Evolutionary conservation across 2,113 vertebrate species (phyloP).

Genomic region (Rutilus rutilus): DNA sequence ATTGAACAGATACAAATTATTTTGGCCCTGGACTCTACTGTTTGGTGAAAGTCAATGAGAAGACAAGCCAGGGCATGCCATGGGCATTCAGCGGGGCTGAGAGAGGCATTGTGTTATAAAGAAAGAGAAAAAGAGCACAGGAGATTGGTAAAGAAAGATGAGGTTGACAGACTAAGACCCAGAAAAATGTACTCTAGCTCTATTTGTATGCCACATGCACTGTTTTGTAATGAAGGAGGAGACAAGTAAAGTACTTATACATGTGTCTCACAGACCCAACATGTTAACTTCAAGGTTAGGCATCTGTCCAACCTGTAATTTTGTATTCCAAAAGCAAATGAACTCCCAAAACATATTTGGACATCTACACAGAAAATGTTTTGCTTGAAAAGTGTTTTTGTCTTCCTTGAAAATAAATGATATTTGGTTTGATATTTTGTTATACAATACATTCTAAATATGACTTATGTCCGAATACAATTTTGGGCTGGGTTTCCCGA

Average conservation of each 20-base stretch:
- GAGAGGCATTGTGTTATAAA: conserved; percentile 45
- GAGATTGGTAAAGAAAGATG: conserved; percentile 56
- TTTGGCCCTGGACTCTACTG: conserved; percentile 76
- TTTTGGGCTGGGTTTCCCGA: not conserved
- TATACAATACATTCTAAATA: not conserved
- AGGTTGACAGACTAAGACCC: conserved; percentile 57
- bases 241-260: not conserved
- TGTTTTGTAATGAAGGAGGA: not conserved
- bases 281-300: not conserved
- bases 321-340: not conserved
- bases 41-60: conserved; percentile 72
- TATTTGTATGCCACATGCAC: not conserved
- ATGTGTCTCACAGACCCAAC: not conserved
- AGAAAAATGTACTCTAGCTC: not conserved
- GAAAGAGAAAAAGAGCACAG: conserved; percentile 57
- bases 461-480: not conserved
- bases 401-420: no score
- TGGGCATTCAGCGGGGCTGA: conserved; percentile 65
- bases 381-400: no score
- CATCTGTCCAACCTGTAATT: not conserved
- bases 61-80: conserved; percentile 71
- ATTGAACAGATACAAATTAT: conserved; percentile 85
- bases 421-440: not conserved
- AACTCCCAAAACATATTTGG: not conserved
- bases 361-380: not conserved